Conservation (phyloP, 2,797 vertebrate genomes). For the Schizopygopsis malacanthus region DNA sequence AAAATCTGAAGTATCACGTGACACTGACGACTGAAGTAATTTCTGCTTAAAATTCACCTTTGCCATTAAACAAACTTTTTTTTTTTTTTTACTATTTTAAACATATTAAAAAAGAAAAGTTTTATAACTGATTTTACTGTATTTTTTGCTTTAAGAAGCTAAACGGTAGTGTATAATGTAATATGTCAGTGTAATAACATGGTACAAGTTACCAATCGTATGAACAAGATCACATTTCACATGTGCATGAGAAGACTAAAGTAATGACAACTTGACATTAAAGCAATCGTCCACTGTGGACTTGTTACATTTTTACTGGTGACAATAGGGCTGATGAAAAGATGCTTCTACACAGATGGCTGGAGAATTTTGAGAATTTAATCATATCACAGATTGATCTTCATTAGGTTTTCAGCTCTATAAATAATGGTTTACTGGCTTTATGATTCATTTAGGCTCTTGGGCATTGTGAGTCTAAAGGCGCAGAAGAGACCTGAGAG, state of each 20-base stretch:
- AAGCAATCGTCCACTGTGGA: slow-evolving; percentile 43
- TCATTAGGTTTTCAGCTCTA: slow-evolving; percentile 47
- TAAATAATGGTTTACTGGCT: slow-evolving; percentile 46
- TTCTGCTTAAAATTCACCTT: not conserved
- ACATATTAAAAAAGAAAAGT: too few species aligned
- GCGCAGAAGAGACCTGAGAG: slow-evolving; percentile 44
- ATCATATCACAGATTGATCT: slow-evolving; percentile 52
- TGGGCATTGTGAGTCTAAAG: slow-evolving; percentile 47
- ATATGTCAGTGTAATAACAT: not conserved
- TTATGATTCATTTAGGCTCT: slow-evolving; percentile 57
- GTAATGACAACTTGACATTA: slow-evolving; percentile 34
- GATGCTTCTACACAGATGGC: slow-evolving; percentile 29
- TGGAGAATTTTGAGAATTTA: slow-evolving; percentile 48
- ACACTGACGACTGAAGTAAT: not conserved
- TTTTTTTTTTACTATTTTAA: too few species aligned
- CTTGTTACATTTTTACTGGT: slow-evolving; percentile 48
- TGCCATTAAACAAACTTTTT: not conserved
- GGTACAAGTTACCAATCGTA: slow-evolving; percentile 10
- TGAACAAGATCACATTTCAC: slow-evolving; percentile 32
- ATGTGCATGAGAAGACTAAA: slow-evolving; percentile 23
- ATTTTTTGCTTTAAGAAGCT: too few species aligned
- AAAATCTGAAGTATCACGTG: not conserved
- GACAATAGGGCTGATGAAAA: slow-evolving; percentile 18
- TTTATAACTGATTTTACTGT: too few species aligned
- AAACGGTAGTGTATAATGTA: too few species aligned